These are phyloP conservation scores for Cephus rjabovi DNA, from an alignment of 2,888 invertebrate species.

Conservation along the genomic window DNA sequence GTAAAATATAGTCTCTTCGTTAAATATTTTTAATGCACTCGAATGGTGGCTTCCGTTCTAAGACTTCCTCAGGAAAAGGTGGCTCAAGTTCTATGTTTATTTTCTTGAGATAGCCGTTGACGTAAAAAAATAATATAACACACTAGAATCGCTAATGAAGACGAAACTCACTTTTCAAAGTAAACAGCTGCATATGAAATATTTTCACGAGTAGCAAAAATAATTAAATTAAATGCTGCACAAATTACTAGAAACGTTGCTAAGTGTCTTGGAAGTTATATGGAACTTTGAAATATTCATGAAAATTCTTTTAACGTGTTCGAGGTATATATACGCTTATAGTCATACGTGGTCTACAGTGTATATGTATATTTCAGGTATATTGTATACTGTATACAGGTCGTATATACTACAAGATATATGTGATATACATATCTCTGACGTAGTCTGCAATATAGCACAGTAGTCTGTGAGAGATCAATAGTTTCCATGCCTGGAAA, in stretches of 20 bases:
- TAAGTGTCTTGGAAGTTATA: not conserved
- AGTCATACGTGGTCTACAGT: not conserved
- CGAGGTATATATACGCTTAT: not conserved
- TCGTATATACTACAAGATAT: not conserved
- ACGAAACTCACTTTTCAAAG: not conserved
- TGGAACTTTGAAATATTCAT: not conserved
- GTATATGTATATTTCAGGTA: not conserved
- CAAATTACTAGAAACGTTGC: not conserved
- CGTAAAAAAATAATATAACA: not conserved
- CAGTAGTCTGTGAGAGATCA: conserved; percentile 7
- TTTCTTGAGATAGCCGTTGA: not conserved
- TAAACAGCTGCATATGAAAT: no score
- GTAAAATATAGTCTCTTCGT: no score
- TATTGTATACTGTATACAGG: not conserved
- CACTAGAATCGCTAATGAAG: not conserved
- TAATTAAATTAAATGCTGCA: not conserved
- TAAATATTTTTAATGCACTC: no score
- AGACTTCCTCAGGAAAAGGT: not conserved
- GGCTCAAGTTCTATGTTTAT: not conserved
- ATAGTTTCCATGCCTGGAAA: conserved; percentile 24
- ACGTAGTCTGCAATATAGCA: not conserved
- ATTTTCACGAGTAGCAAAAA: not conserved
- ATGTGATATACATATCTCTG: not conserved
- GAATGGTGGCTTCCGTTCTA: not conserved
- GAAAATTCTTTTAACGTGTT: not conserved